A percentile compares a stretch with the other conserved stretches of the same genome.
Conservation (phyloP, 2,113 vertebrate genomes). For the Acinonyx jubatus region DNA sequence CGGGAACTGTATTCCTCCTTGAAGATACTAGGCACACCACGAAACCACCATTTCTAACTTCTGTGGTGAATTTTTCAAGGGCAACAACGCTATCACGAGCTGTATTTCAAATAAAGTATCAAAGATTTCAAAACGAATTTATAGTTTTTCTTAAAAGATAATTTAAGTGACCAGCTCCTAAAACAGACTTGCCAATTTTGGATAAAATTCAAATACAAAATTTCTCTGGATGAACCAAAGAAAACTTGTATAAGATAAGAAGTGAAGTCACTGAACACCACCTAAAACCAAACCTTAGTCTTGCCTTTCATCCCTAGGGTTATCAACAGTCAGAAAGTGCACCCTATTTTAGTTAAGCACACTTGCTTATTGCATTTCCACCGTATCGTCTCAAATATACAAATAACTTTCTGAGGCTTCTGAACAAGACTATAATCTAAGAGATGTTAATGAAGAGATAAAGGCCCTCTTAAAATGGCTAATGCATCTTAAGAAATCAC, state of each 20-base stretch:
- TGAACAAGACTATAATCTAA: conserved; percentile 54
- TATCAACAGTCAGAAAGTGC: background rate
- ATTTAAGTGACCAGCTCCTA: conserved; percentile 29
- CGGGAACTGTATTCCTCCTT: conserved; percentile 30
- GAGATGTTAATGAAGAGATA: conserved; percentile 52
- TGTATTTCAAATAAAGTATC: conserved; percentile 7
- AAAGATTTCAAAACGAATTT: conserved; percentile 36
- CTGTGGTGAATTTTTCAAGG: conserved; percentile 1
- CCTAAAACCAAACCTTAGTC: background rate
- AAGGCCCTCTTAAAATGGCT: conserved; percentile 43
- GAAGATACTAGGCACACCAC: background rate
- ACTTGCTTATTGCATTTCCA: background rate
- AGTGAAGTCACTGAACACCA: background rate
- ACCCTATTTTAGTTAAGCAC: background rate
- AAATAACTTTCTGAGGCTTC: conserved; percentile 37
- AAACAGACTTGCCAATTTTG: conserved; percentile 33
- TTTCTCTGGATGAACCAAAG: background rate
- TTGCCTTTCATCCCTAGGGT: background rate
- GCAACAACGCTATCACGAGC: rapidly evolving
- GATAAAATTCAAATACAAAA: conserved; percentile 45
- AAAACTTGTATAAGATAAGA: background rate
- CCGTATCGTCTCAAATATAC: conserved; percentile 29
- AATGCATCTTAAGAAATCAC: conserved; percentile 34
- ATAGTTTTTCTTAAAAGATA: background rate
- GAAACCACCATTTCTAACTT: background rate